Evolutionary conservation across 2,797 vertebrate genomes (phyloP).

Genomic region (Peromyscus melanophrys): DNA sequence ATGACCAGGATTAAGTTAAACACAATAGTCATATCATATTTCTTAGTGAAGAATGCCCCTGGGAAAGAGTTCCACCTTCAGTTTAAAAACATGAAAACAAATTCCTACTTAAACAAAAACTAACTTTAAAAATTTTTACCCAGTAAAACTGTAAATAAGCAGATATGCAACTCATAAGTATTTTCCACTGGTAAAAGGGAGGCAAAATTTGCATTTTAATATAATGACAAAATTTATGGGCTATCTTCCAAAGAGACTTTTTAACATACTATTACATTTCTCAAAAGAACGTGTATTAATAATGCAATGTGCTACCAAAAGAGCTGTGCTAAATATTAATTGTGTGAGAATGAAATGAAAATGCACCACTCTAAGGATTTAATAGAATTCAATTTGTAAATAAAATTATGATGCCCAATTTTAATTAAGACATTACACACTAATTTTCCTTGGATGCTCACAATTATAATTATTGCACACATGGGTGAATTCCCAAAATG

Average conservation of each 20-base stretch:
- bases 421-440: conserved; percentile 90
- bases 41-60: conserved; percentile 37
- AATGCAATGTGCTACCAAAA: conserved; percentile 79
- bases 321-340: conserved; percentile 84
- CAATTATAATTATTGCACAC: conserved; percentile 86
- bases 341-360: conserved; percentile 83
- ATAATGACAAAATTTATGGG: conserved; percentile 73
- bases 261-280: conserved; percentile 67
- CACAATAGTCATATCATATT: conserved; percentile 53
- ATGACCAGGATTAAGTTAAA: conserved; percentile 70
- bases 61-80: conserved; percentile 46
- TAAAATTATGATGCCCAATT: conserved; percentile 86
- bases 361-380: conserved; percentile 81
- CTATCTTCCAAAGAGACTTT: conserved; percentile 77
- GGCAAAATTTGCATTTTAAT: conserved; percentile 78
- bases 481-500: conserved; percentile 83
- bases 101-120: conserved; percentile 64
- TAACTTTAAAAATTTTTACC: conserved; percentile 41
- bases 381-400: conserved; percentile 87
- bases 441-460: conserved; percentile 88
- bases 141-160: conserved; percentile 46
- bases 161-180: conserved; percentile 70
- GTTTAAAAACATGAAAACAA: conserved; percentile 71
- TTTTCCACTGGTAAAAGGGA: conserved; percentile 75
- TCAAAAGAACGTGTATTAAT: conserved; percentile 77